A percentile compares a stretch with the other conserved stretches of the same genome.
phyloP scores from a whole-genome alignment of 2,797 vertebrate species.

The Artibeus jamaicensis region DNA sequence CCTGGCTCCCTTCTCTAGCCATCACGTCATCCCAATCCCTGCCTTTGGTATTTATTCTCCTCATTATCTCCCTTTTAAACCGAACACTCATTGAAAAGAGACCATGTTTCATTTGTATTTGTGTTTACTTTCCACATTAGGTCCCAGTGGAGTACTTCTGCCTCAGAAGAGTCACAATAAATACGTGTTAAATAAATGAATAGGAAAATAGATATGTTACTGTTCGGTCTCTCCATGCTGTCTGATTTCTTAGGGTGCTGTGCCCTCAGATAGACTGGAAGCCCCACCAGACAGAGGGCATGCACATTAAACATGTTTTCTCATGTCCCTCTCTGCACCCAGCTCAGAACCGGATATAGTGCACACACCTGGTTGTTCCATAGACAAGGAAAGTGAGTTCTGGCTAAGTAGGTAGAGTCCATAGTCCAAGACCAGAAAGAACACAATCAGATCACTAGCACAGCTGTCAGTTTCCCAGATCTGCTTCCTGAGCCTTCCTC shows the following conservation, averaged over 20 bases:
- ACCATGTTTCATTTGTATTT: background rate
- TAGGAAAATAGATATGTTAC: background rate
- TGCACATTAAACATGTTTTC: background rate
- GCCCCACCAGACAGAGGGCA: background rate
- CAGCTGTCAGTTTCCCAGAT: accelerated
- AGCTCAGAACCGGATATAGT: background rate
- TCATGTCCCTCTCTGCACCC: background rate
- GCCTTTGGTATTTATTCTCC: background rate
- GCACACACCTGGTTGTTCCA: background rate
- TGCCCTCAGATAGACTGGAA: background rate
- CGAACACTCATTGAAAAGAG: background rate
- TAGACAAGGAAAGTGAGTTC: background rate
- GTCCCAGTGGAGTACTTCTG: background rate
- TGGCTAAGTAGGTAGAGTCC: background rate
- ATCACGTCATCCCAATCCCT: background rate
- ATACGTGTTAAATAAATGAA: background rate
- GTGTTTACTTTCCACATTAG: background rate
- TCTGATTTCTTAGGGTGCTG: background rate
- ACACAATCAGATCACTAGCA: background rate
- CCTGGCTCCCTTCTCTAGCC: background rate
- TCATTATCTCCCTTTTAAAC: background rate
- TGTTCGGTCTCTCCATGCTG: background rate
- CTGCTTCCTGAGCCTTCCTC: background rate
- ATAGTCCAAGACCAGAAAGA: background rate
- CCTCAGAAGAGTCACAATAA: background rate